Conservation (phyloP, 2,113 vertebrate genomes). For the Phalacrocorax carbo region DNA sequence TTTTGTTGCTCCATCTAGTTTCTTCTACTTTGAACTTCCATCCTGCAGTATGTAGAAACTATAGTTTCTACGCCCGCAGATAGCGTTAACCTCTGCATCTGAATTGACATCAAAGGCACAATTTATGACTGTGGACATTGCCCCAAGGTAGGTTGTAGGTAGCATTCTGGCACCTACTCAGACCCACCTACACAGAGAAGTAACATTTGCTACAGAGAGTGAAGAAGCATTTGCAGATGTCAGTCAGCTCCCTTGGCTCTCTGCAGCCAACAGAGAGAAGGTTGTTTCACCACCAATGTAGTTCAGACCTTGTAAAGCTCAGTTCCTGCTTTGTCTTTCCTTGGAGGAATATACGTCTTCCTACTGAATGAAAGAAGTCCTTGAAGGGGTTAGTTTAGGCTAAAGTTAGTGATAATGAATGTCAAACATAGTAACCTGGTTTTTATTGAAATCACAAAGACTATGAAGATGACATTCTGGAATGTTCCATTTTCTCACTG, state of each 20-base stretch:
- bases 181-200: not conserved
- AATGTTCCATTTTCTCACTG: not conserved
- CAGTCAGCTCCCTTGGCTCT: rapidly evolving
- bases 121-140: not conserved
- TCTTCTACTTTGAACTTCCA: not conserved
- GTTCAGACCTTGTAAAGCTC: not conserved
- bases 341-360: not conserved
- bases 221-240: not conserved
- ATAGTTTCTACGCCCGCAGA: not conserved
- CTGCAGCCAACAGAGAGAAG: not conserved
- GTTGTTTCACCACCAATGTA: not conserved
- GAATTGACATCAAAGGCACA: not conserved
- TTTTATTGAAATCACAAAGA: not conserved
- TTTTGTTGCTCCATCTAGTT: not conserved
- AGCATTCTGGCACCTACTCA: not conserved
- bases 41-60: not conserved
- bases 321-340: not conserved
- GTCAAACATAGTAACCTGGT: not conserved
- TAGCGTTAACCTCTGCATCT: not conserved
- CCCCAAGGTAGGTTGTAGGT: not conserved
- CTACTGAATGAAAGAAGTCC: not conserved
- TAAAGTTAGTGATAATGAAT: not conserved
- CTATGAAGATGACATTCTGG: not conserved
- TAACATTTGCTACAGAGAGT: not conserved
- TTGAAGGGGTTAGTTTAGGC: not conserved